A percentile compares a stretch with the other conserved stretches of the same genome.
Conservation (phyloP, 2,888 invertebrate species). For the Parnassius orleans region DNA sequence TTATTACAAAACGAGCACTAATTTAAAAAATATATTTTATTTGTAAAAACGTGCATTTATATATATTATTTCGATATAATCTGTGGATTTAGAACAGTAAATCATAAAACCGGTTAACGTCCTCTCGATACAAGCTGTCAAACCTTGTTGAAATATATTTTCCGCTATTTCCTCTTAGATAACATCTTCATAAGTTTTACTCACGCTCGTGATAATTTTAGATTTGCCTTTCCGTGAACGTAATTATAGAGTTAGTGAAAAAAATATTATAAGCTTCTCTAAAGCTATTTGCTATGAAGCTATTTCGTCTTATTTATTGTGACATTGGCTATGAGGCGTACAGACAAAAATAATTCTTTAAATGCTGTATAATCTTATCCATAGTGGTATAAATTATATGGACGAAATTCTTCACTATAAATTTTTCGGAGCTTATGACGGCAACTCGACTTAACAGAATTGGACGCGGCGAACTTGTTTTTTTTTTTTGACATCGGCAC, state of each 20-base stretch:
- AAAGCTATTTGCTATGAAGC: too few relatives aligned
- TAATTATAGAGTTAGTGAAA: background rate
- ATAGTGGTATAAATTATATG: too few relatives aligned
- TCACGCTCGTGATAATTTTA: background rate
- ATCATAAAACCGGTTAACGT: conserved; percentile 6
- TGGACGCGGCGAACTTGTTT: too few relatives aligned
- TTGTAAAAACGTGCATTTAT: background rate
- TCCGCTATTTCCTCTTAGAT: conserved; percentile 7
- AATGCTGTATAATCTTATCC: too few relatives aligned
- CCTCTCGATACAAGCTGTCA: conserved; percentile 6
- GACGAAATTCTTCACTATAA: too few relatives aligned
- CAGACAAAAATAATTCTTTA: too few relatives aligned
- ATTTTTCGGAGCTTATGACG: too few relatives aligned
- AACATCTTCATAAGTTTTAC: background rate
- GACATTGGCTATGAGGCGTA: too few relatives aligned
- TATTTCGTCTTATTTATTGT: too few relatives aligned
- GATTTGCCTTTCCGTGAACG: background rate
- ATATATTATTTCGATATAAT: background rate
- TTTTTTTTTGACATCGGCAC: too few relatives aligned
- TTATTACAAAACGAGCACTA: conserved; percentile 2
- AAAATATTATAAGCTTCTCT: too few relatives aligned
- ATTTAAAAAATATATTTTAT: conserved; percentile 7
- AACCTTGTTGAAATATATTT: conserved; percentile 1
- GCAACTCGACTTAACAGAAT: too few relatives aligned
- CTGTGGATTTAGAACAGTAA: background rate